Evolutionary conservation across 2,888 invertebrate species (phyloP).

Genomic region (Caenorhabditis sinica): DNA sequence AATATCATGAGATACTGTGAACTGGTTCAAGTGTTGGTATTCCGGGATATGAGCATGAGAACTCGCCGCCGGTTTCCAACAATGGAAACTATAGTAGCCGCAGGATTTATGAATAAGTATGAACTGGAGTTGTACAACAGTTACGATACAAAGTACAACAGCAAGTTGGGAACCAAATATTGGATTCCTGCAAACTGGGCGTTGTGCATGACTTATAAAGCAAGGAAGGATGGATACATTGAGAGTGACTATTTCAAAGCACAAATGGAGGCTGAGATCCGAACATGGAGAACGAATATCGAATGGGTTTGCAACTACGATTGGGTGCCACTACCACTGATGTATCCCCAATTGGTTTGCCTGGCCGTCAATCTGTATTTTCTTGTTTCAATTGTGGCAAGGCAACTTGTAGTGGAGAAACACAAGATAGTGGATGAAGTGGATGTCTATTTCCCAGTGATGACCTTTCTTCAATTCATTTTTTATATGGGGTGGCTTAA

Average conservation of each 20-base stretch:
- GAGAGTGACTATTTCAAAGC: slow-evolving; percentile 75
- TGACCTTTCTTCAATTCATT: slow-evolving; percentile 81
- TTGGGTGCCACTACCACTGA: slow-evolving; percentile 73
- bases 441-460: slow-evolving; percentile 79
- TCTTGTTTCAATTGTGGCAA: slow-evolving; percentile 77
- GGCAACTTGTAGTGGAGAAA: slow-evolving; percentile 75
- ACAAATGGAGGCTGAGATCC: slow-evolving; percentile 68
- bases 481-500: slow-evolving; percentile 83
- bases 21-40: slow-evolving; percentile 72
- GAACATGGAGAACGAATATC: slow-evolving; percentile 72
- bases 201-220: slow-evolving; percentile 71
- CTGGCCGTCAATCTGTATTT: slow-evolving; percentile 81
- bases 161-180: slow-evolving; percentile 65
- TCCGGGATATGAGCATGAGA: slow-evolving; percentile 75
- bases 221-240: slow-evolving; percentile 75
- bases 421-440: slow-evolving; percentile 69
- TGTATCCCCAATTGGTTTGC: slow-evolving; percentile 75
- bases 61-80: slow-evolving; percentile 72
- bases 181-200: slow-evolving; percentile 79
- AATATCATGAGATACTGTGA: slow-evolving; percentile 73
- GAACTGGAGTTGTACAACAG: slow-evolving; percentile 71
- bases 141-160: slow-evolving; percentile 62
- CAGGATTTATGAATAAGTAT: slow-evolving; percentile 73
- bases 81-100: slow-evolving; percentile 73
- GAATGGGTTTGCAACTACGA: slow-evolving; percentile 78